Conservation (phyloP, 2,113 vertebrate species). For the Conger conger region DNA sequence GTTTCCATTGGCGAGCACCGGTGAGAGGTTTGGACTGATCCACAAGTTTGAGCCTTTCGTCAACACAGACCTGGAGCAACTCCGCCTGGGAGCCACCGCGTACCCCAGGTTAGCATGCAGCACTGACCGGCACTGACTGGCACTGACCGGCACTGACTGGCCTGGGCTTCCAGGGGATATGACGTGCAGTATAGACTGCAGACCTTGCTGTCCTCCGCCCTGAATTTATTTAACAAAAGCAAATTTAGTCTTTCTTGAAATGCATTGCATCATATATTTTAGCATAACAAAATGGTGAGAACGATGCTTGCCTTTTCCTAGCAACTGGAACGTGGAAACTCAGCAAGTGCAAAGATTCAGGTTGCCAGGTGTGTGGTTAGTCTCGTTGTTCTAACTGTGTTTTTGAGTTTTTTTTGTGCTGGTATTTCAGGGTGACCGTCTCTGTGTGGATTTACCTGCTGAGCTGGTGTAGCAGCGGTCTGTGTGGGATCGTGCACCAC, state of each 20-base stretch:
- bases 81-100: constrained; percentile 66
- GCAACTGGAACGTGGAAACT: too few relatives aligned
- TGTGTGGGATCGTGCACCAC: constrained; percentile 86
- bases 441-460: constrained; percentile 90
- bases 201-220: too few relatives aligned
- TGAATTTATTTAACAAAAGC: too few relatives aligned
- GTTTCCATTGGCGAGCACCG: constrained; percentile 83
- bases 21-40: constrained; percentile 79
- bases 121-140: too few relatives aligned
- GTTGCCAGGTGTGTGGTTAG: background rate
- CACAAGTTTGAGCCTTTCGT: constrained; percentile 76
- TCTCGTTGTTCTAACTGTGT: background rate
- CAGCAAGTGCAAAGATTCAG: background rate
- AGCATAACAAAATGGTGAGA: too few relatives aligned
- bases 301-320: too few relatives aligned
- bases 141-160: too few relatives aligned
- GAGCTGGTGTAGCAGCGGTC: constrained; percentile 68
- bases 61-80: constrained; percentile 77
- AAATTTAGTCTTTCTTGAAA: too few relatives aligned
- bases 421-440: constrained; percentile 74
- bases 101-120: constrained; percentile 75
- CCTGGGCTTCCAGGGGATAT: too few relatives aligned
- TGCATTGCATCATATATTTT: too few relatives aligned
- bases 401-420: constrained; percentile 1
- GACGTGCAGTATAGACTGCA: too few relatives aligned